Evolutionary conservation across 2,797 vertebrate genomes (phyloP).

Genomic region (Chiroxiphia lanceolata): DNA sequence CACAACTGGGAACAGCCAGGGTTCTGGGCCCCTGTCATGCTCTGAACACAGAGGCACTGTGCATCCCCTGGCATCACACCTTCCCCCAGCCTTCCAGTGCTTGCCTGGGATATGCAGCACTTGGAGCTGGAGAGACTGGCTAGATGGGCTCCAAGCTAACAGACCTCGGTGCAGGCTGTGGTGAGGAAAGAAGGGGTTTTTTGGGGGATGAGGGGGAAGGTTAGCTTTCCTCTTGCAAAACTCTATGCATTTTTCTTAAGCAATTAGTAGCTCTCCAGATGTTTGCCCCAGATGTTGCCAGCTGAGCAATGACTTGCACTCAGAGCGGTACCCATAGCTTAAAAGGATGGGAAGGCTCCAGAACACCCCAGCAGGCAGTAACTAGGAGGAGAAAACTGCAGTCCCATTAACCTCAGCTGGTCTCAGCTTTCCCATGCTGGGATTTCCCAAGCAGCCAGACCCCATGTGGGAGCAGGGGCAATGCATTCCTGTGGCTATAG

Average conservation of each 20-base stretch:
- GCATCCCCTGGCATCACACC: background rate
- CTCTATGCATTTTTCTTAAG: background rate
- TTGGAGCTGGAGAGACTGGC: background rate
- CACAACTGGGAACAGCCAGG: background rate
- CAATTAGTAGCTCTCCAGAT: background rate
- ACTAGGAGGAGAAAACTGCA: background rate
- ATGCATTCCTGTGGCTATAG: background rate
- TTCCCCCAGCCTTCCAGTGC: rapidly evolving
- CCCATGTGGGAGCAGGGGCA: rapidly evolving
- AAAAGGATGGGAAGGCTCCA: background rate
- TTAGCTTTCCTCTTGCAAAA: background rate
- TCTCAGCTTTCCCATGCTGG: background rate
- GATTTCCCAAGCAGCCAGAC: background rate
- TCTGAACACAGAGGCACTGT: background rate
- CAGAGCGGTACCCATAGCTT: background rate
- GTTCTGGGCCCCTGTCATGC: too few relatives aligned
- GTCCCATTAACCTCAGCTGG: background rate
- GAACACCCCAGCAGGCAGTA: background rate
- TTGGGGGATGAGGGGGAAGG: too few relatives aligned
- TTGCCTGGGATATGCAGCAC: background rate
- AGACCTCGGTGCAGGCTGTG: background rate
- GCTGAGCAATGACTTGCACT: background rate
- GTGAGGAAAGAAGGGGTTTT: background rate
- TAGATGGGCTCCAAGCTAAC: background rate
- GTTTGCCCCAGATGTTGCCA: background rate